Percentiles rank a stretch among this genome's conserved stretches.
phyloP scores from a whole-genome alignment of 53 echinoderm and acorn worm genomes.

The Henricia sp. region DNA sequence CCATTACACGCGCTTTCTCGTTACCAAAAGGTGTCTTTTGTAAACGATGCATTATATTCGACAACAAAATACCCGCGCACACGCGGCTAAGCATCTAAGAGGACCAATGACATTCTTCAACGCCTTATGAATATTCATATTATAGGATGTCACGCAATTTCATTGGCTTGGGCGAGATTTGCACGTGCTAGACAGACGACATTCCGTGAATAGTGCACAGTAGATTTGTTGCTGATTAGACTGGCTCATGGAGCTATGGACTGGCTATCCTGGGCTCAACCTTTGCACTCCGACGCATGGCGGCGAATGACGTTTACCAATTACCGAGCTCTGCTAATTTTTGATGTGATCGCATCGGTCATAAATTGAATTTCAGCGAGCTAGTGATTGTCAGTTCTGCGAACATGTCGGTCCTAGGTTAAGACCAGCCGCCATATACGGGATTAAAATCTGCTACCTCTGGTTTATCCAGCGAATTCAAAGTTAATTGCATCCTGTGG shows the following conservation, averaged over 20 bases:
- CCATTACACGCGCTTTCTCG: background rate
- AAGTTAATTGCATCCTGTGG: too few species aligned
- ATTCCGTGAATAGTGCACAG: background rate
- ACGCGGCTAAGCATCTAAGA: background rate
- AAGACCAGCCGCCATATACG: too few species aligned
- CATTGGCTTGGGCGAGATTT: too few species aligned
- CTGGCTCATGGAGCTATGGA: background rate
- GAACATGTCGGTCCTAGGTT: too few species aligned
- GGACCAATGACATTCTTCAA: slow-evolving; percentile 29
- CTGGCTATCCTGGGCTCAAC: background rate
- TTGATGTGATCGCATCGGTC: background rate
- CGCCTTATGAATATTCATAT: slow-evolving; percentile 42
- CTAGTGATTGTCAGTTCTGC: background rate
- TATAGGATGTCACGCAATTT: background rate
- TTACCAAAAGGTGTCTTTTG: slow-evolving; percentile 19
- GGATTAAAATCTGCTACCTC: too few species aligned
- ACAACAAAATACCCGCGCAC: background rate
- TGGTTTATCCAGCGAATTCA: too few species aligned
- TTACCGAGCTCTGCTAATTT: slow-evolving; percentile 31
- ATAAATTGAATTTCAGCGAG: slow-evolving; percentile 12
- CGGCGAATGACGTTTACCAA: background rate
- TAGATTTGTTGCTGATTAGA: background rate
- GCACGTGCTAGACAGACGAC: background rate
- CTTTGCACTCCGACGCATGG: too few species aligned
- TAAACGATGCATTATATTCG: background rate